Evolutionary conservation across 1,140 invertebrate species (phyloP), one percentile per base, ranked within the genome.

Genomic region (Diuraphis noxia): DNA sequence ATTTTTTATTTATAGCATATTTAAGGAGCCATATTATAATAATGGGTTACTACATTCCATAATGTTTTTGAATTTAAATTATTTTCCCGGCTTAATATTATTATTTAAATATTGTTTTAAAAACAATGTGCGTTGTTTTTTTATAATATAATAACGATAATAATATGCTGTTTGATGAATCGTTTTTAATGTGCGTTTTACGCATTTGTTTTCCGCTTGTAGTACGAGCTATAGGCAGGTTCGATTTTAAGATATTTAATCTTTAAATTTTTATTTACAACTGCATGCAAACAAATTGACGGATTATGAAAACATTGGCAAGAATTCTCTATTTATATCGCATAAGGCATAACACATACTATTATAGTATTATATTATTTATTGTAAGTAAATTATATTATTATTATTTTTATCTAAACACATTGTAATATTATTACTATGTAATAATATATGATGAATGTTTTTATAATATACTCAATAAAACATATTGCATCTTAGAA

Each of bases 121-220:
- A 30, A 63, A 17, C 56, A 63, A 17, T 63, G 56, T 63, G 30
- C n/a, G 13, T n/a, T 72, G 56, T 72, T 17, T 72, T 17, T 72
- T n/a, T 6, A 72, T n/a, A 23, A 23, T 49, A 49, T 19, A 19
- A 52, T 25, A 52, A 52, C 25, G 5, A 30, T n/a, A n/a, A 63
- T n/a, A n/a, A n/a, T n/a, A 72, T 63, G 30, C 56, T 4, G 56
- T n/a, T 72, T 72, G 56, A 72, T 72, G 30, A 72, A 72, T 72
- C n/a, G 56, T n/a, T 72, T 72, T 72, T n/a, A 72, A 72, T 72
- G 56, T 72, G 30, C 56, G 56, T 72, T 72, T 72, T 72, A n/a
- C 56, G 9, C 52, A 4, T n/a, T n/a, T 34, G 30, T 34, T 72
- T 72, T 72, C 56, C 30, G 56, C 56, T 72, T n/a, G 56, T 72